phyloP scores from a whole-genome alignment of 2,888 invertebrate species.

The Hydrotaea diabolus region DNA sequence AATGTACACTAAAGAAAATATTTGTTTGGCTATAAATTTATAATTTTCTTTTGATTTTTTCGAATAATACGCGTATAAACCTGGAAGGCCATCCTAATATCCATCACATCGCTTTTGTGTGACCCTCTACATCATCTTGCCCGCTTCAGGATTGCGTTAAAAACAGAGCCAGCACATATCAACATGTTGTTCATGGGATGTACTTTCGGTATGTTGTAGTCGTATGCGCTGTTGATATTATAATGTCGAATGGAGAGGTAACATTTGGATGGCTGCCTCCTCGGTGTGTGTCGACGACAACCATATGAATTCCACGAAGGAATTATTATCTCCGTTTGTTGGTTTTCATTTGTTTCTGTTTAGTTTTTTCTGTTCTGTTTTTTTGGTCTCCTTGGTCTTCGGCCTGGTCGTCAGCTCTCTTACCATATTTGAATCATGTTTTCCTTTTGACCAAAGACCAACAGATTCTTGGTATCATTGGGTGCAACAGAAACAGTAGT shows the following conservation, averaged over 20 bases:
- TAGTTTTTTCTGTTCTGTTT: neutral
- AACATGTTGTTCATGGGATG: constrained; percentile 58
- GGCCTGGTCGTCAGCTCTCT: constrained; percentile 6
- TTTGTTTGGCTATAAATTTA: too few species aligned
- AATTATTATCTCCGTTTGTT: constrained; percentile 62
- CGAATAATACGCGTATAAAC: too few species aligned
- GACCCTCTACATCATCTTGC: neutral
- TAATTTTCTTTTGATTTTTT: too few species aligned
- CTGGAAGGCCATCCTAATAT: too few species aligned
- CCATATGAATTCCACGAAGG: constrained; percentile 67
- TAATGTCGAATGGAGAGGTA: constrained; percentile 50
- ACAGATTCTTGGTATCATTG: constrained; percentile 55
- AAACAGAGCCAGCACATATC: constrained; percentile 53
- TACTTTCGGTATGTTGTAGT: constrained; percentile 30
- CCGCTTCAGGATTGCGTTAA: neutral
- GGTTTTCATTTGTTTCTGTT: constrained; percentile 20
- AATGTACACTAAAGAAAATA: too few species aligned
- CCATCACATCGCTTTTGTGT: neutral
- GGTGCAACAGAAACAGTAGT: constrained; percentile 20
- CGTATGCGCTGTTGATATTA: constrained; percentile 57
- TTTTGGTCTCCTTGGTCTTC: neutral
- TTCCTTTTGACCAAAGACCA: constrained; percentile 38
- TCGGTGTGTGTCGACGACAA: constrained; percentile 54
- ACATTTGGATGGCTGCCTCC: constrained; percentile 1
- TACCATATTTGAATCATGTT: constrained; percentile 55